Percentiles rank a stretch among this genome's conserved stretches.
These are phyloP conservation scores for Tragelaphus buxtoni DNA, from an alignment of 2,113 vertebrate species.

Conservation along the genomic window DNA sequence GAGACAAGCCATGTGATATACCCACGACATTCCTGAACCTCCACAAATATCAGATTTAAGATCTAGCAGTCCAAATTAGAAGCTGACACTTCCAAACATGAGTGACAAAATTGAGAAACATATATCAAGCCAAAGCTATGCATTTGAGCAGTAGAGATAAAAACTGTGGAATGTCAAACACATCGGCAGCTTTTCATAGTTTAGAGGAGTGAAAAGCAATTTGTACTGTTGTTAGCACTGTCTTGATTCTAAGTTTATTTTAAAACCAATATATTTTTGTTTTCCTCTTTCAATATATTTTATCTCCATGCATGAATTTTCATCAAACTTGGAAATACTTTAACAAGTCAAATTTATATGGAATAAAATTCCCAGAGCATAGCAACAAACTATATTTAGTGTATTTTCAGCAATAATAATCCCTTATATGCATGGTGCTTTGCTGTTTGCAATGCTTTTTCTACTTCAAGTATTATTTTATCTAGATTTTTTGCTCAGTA, in stretches of 20 bases:
- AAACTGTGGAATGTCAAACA: conserved; percentile 55
- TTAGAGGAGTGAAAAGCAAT: conserved; percentile 59
- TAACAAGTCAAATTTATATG: background rate
- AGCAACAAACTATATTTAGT: background rate
- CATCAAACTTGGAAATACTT: background rate
- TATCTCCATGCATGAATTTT: conserved; percentile 32
- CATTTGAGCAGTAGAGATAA: conserved; percentile 55
- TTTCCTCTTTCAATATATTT: conserved; percentile 53
- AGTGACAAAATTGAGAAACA: conserved; percentile 60
- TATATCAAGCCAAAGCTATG: conserved; percentile 40
- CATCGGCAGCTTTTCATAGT: conserved; percentile 63
- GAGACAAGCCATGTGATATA: background rate
- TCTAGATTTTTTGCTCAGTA: background rate
- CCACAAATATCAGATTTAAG: conserved; percentile 16
- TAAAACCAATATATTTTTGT: conserved; percentile 55
- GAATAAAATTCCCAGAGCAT: background rate
- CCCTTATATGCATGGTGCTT: background rate
- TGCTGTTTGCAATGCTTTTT: background rate
- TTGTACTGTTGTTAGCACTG: conserved; percentile 45
- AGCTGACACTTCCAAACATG: conserved; percentile 39
- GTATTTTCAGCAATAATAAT: background rate
- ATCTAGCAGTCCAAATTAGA: background rate
- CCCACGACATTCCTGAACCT: background rate
- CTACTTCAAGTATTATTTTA: background rate
- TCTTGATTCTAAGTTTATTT: conserved; percentile 60